Conservation (phyloP, 2,888 invertebrate genomes). For the Phaonia tiefii region DNA sequence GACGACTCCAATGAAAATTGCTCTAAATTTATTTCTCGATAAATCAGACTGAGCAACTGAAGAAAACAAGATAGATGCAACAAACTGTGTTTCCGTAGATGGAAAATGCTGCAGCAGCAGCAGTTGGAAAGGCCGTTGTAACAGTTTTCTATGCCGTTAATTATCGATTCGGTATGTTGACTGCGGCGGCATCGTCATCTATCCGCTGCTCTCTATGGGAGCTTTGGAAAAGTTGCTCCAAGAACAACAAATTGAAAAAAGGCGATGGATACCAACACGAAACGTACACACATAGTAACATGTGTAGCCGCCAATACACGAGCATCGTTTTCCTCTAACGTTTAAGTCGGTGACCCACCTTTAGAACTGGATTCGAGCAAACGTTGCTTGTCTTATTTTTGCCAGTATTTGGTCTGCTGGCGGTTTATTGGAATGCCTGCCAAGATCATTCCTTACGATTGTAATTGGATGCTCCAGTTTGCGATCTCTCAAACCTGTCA, state of each 20-base stretch:
- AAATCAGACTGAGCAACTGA: constrained; percentile 9
- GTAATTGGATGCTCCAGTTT: constrained; percentile 73
- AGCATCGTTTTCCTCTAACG: constrained; percentile 31
- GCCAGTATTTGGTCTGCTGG: background rate
- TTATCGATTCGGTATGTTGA: constrained; percentile 42
- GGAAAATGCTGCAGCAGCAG: constrained; percentile 1
- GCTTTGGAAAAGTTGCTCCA: constrained; percentile 1
- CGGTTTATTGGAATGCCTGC: background rate
- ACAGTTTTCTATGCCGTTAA: constrained; percentile 63
- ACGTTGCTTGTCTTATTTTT: constrained; percentile 15
- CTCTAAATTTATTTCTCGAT: constrained; percentile 57
- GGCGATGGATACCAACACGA: constrained; percentile 65
- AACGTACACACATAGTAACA: too few relatives aligned
- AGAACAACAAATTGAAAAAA: constrained; percentile 70
- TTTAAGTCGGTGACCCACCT: constrained; percentile 77
- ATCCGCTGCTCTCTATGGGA: background rate
- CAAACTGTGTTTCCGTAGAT: background rate
- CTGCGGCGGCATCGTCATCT: background rate
- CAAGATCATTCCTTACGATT: background rate
- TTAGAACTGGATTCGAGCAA: constrained; percentile 68
- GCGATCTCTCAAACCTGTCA: constrained; percentile 75
- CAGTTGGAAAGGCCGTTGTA: constrained; percentile 51
- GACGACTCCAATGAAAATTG: constrained; percentile 43
- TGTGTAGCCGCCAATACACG: constrained; percentile 49
- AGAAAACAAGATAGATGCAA: background rate